Percentiles rank a stretch among this genome's conserved stretches.
These are phyloP conservation scores for Drosophila murphyi DNA, from an alignment of 1,140 invertebrate genomes.

Conservation along the genomic window DNA sequence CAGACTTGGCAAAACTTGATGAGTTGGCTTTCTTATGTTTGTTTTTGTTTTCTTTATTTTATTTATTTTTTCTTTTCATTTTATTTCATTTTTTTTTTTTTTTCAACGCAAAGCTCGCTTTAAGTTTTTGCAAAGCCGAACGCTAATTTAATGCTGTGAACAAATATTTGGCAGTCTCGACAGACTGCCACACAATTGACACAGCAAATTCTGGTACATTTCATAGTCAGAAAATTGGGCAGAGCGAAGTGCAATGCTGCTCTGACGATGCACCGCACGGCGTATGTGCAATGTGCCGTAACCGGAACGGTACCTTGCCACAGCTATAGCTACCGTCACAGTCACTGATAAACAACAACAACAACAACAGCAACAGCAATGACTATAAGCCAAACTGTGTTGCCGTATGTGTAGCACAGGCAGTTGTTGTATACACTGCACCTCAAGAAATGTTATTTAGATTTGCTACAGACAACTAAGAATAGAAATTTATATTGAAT, in stretches of 20 bases:
- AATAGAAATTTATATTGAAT: too few relatives aligned
- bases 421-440: constrained; percentile 3
- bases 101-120: constrained; percentile 10
- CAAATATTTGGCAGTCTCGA: constrained; percentile 54
- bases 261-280: constrained; percentile 36
- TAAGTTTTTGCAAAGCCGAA: constrained; percentile 29
- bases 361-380: background rate
- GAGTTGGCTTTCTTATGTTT: constrained; percentile 54
- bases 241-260: constrained; percentile 11
- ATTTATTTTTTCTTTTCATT: constrained; percentile 9
- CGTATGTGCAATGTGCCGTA: constrained; percentile 54
- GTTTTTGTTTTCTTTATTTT: constrained; percentile 31
- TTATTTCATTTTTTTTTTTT: constrained; percentile 31
- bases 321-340: constrained; percentile 26
- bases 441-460: too few relatives aligned
- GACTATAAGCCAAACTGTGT: constrained; percentile 13
- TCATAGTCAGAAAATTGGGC: constrained; percentile 50
- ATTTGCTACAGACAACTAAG: too few relatives aligned
- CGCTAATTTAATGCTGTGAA: constrained; percentile 63
- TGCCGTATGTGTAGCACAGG: constrained; percentile 13
- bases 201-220: constrained; percentile 69
- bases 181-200: constrained; percentile 59
- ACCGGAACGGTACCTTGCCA: constrained; percentile 19
- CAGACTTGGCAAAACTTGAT: constrained; percentile 60
- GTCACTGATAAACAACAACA: constrained; percentile 11